Evolutionary conservation across 2,888 invertebrate genomes (phyloP), one percentile per base, ranked within the genome.

Genomic region (Cataglyphis altisquamis): DNA sequence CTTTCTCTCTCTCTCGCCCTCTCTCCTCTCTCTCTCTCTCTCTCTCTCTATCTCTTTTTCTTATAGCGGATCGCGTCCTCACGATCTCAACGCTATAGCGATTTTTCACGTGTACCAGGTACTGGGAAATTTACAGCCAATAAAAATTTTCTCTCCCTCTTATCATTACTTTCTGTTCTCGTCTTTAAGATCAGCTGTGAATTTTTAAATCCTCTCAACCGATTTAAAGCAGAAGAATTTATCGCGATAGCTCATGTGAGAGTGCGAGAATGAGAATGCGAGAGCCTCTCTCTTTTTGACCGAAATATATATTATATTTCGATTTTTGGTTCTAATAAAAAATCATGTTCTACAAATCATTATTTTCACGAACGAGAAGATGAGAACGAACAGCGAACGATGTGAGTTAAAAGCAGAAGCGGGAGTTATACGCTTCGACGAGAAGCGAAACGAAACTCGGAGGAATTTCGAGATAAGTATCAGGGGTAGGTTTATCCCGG

Each of bases 151-250:
- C 25, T 32, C 32, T 10, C 4, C 18, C 52, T 8, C 25, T 21
- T 25, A 15, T 3, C 15, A 12, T 48, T 21, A 12, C 45, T 36
- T 15, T 21, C 32, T 18, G n/a, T 57, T 64, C 70, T 64, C 52
- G 60, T 70, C 64, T 80, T 64, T 84, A 84, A 80, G 80, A 80
- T 85, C 80, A 80, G 64, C 41, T 57, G 77, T 81, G 84, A 85
- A 84, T 84, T 81, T 80, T 74, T 81, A 83, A 82, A 68, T 9
- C 18, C n/a, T 12, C 63, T 12, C 29, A 25, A 52, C 25, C 64
- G 45, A n/a, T 21, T 12, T 60, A 80, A 72, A 80, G 62, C 1
- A 18, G n/a, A 3, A 67, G 4, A 70, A 25, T 25, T 25, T 70
- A 80, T 62, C 25, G 60, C 48, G 70, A 45, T 67, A 77, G 29